Evolutionary conservation across 2,888 invertebrate genomes (phyloP).

Genomic region (Metellina segmentata): DNA sequence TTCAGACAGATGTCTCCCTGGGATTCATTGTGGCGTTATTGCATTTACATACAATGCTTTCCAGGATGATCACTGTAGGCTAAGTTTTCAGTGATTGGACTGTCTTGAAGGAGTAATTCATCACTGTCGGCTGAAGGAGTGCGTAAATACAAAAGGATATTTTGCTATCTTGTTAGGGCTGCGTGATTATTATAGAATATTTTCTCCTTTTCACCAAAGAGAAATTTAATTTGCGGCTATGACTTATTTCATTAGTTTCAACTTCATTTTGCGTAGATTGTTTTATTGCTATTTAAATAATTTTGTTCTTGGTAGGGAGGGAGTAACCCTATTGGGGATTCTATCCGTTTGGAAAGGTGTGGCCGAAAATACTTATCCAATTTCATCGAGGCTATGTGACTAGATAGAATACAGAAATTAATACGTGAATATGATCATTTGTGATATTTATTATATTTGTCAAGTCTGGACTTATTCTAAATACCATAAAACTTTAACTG

Average conservation of each 20-base stretch:
- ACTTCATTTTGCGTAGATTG: neutral
- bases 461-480: too few species aligned
- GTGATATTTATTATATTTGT: too few species aligned
- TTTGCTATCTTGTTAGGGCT: neutral
- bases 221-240: neutral
- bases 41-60: constrained; percentile 51
- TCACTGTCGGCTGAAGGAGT: neutral
- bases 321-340: too few species aligned
- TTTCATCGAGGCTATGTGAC: too few species aligned
- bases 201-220: neutral
- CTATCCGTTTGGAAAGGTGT: too few species aligned
- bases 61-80: neutral
- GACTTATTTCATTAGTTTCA: too few species aligned
- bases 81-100: neutral
- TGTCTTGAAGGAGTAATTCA: neutral
- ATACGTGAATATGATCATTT: too few species aligned
- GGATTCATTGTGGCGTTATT: constrained; percentile 3
- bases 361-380: too few species aligned
- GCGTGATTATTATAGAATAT: neutral
- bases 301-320: neutral
- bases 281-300: neutral
- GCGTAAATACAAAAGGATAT: neutral
- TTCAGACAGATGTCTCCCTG: constrained; percentile 29
- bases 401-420: too few species aligned
- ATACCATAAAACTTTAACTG: too few species aligned